Percentiles rank a stretch among this genome's conserved stretches.
Conservation (phyloP, 2,797 vertebrate species). For the Smutsia gigantea region DNA sequence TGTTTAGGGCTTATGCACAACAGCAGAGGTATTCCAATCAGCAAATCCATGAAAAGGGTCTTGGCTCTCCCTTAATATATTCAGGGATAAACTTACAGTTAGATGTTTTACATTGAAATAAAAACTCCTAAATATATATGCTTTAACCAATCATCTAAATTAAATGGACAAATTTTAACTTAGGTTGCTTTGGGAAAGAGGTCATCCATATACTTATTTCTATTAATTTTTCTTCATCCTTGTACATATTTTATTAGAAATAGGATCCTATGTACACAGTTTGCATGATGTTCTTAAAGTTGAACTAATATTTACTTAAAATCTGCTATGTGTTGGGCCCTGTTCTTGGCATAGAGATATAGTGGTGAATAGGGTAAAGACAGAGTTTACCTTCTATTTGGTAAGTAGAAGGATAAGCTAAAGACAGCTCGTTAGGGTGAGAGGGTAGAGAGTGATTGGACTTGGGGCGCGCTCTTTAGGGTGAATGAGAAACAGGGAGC, state of each 20-base stretch:
- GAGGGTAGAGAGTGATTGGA: neutral
- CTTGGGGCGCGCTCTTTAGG: neutral
- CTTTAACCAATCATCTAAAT: slow-evolving; percentile 43
- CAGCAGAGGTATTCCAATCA: neutral
- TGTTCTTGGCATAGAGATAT: neutral
- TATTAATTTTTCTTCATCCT: neutral
- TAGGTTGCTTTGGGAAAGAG: neutral
- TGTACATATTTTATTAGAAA: slow-evolving; percentile 13
- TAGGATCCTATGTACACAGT: neutral
- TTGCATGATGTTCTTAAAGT: neutral
- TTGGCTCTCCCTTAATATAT: neutral
- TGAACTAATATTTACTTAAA: slow-evolving; percentile 25
- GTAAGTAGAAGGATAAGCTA: neutral
- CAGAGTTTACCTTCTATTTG: neutral
- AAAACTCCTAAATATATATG: neutral
- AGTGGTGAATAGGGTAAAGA: neutral
- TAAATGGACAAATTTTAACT: neutral
- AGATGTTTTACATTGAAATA: slow-evolving; percentile 20
- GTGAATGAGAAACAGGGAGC: neutral
- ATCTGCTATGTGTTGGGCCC: neutral
- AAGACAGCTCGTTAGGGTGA: neutral
- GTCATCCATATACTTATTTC: neutral
- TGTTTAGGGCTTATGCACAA: neutral
- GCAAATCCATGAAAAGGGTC: neutral
- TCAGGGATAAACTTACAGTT: slow-evolving; percentile 15